phyloP scores from a whole-genome alignment of 2,797 vertebrate species.

The Sebastolobus alascanus region DNA sequence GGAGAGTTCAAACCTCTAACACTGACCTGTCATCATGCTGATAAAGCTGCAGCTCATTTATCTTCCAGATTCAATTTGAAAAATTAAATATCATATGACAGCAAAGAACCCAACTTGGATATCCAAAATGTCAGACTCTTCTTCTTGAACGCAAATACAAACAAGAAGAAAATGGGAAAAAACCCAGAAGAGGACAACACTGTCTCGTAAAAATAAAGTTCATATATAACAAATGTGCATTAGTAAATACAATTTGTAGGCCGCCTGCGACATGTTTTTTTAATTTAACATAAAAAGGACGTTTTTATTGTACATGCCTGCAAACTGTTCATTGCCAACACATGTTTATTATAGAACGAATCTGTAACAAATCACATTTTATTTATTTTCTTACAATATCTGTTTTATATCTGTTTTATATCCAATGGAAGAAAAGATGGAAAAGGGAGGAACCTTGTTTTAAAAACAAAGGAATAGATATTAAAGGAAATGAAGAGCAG shows the following conservation, averaged over 20 bases:
- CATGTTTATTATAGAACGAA: background rate
- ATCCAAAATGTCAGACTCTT: background rate
- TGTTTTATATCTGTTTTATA: background rate
- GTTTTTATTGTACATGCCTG: background rate
- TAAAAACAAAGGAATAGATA: background rate
- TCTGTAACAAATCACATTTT: background rate
- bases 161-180: background rate
- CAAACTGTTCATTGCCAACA: background rate
- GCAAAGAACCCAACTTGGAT: background rate
- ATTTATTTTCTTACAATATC: background rate
- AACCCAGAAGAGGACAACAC: no score
- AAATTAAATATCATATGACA: background rate
- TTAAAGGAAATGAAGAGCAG: constrained; percentile 4
- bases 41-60: background rate
- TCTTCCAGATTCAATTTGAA: background rate
- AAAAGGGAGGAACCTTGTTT: background rate
- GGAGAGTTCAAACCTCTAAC: background rate
- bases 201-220: background rate
- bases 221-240: background rate
- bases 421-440: background rate
- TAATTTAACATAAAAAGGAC: background rate
- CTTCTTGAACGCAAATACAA: background rate
- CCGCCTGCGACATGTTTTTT: background rate
- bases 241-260: background rate
- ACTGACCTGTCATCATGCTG: background rate